Evolutionary conservation across 2,797 vertebrate species (phyloP), one percentile per base, ranked within the genome.

Genomic region (Fratercula arctica): DNA sequence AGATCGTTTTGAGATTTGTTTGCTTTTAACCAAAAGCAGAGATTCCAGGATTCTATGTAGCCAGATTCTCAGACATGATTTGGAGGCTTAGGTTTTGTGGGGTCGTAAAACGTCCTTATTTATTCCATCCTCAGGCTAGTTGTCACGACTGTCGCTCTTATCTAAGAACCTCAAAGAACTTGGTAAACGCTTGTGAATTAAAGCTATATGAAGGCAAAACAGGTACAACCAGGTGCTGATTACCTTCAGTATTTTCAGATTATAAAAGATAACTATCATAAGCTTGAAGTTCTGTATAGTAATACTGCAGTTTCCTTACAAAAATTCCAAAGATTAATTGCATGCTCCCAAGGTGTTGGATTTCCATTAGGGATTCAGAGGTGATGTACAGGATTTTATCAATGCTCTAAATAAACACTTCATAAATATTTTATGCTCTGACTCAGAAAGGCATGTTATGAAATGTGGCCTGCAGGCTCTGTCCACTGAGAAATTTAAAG

Each of bases 361-460:
- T 83, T 95, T 97, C 93, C 93, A 73, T 85, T 83, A 95, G 91
- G 92, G 94, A 96, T 94, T 94, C 85, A 87, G 96, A 94, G 90
- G 95, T 94, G 87, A 88, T 96, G 92, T 88, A 51, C 76, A 83
- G 78, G 90, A 96, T 97, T 97, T 98, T 98, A 97, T 96, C 96
- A 97, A 63, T 97, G 95, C 96, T 96, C 90, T 97, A 97, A 98
- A 97, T 97, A 97, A 98, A 98, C 93, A 92, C 81, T 97, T 97
- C 93, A 96, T 97, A 97, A 97, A 97, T 96, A 97, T 97, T 96
- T 97, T 91, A 97, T 96, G 93, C 91, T 94, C 64, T 97, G 89
- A 97, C 95, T 98, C 86, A 96, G 94, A 82, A 76, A 92, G 76
- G 63, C 93, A 78, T 92, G 87, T 94, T 96, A 97, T 97, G 96